Base-by-base conservation (phyloP, 2,113 vertebrate species). In the Alaudala cheleensis region DNA sequence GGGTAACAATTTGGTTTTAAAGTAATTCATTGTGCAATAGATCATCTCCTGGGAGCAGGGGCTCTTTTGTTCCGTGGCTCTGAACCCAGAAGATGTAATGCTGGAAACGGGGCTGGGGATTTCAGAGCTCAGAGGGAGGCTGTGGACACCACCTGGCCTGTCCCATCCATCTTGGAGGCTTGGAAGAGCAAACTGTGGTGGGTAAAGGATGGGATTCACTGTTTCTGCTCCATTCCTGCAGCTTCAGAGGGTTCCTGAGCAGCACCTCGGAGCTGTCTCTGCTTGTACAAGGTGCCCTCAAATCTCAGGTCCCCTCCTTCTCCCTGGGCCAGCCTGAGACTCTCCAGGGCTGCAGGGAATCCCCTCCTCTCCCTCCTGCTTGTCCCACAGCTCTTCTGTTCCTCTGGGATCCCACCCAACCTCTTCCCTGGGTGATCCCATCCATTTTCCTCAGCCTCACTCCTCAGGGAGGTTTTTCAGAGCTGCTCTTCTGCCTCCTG, bases 1-100 rank as follows among this genome's bases (percentile, higher is more conserved):
- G 93, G 80, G 77, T 69, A 74, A 91, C 80, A 57, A 56, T 72
- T 85, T 25, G 73, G 57, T 70, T 90, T 78, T 71, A 10, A 88
- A 88, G 82, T 92, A 62, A 73, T 81, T 90, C 47, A 6, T 94
- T 96, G 92, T 83, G 87, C 93, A 94, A 93, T 29, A 71, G 92
- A 70, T 95, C 84, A 60, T 77, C 86, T 88, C 88, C 67, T 21
- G 92, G 88, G 95, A 96, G 79, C 81, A 64, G 56, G 34, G 8
- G 3, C 81, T 69, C 40, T 70, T 82, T 49, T 40, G 31, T 69
- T 77, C 81, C 34, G 0, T 34, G 64, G 82, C 76, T 90, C 85
- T 60, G 81, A 92, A 61, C 31, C 56, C 67, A 2, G 4, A 77
- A 53, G 88, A 42, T 73, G 29, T 62, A 61, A 31, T 71, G 50